phyloP scores from a whole-genome alignment of 2,888 invertebrate genomes.

The Platycheirus albimanus region DNA sequence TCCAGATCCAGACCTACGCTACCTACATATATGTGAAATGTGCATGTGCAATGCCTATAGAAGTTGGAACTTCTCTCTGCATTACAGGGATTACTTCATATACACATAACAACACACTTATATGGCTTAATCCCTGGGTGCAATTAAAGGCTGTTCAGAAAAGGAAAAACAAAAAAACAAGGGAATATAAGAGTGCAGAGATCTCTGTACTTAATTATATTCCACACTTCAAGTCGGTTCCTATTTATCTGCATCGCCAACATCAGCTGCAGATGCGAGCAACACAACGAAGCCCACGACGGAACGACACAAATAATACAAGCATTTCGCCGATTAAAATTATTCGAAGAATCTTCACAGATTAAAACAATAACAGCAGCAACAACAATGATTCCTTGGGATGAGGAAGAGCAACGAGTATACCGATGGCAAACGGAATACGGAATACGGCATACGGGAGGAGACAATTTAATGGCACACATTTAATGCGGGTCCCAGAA shows the following conservation, averaged over 20 bases:
- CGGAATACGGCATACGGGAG: too few relatives aligned
- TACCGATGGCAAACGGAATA: too few relatives aligned
- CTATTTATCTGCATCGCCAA: constrained; percentile 32
- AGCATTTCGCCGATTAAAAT: constrained; percentile 56
- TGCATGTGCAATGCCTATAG: too few relatives aligned
- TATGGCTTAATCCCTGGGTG: constrained; percentile 24
- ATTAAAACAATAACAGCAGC: neutral
- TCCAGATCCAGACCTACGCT: constrained; percentile 1
- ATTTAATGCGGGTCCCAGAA: constrained; percentile 33
- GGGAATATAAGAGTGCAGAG: constrained; percentile 33
- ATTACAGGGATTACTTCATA: constrained; percentile 46
- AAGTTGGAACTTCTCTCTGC: neutral
- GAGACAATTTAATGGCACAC: constrained; percentile 49
- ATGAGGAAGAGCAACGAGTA: constrained; percentile 1
- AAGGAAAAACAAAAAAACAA: constrained; percentile 9
- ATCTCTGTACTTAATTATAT: constrained; percentile 59
- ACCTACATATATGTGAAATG: neutral
- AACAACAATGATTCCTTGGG: constrained; percentile 10
- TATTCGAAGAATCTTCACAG: constrained; percentile 40
- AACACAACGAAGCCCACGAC: neutral
- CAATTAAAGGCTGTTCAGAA: constrained; percentile 30
- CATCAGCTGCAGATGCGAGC: constrained; percentile 25
- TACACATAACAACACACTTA: constrained; percentile 9
- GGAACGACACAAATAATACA: constrained; percentile 55
- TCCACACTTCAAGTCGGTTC: constrained; percentile 24